phyloP scores from a whole-genome alignment of 2,888 invertebrate species.

The Apotomis betuletana region DNA sequence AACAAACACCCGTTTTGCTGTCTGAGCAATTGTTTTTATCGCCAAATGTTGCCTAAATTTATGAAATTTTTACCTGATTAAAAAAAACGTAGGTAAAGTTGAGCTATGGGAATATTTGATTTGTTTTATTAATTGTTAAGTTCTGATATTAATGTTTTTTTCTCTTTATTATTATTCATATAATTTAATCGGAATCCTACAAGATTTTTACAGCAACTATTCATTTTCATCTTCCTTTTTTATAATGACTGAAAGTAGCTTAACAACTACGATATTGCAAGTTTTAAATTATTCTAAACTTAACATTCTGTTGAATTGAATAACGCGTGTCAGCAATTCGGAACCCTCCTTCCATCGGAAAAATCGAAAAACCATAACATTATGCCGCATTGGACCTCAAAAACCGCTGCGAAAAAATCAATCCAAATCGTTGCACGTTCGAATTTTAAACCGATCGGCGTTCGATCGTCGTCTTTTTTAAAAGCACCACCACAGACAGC shows the following conservation, averaged over 20 bases:
- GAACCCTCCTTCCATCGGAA: conserved; percentile 40
- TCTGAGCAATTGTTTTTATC: background rate
- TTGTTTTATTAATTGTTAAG: no score
- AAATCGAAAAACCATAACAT: conserved; percentile 48
- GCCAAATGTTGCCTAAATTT: no score
- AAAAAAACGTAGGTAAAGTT: no score
- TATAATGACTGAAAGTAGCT: background rate
- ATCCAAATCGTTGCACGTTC: conserved; percentile 55
- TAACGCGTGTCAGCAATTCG: conserved; percentile 15
- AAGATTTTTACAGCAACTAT: no score
- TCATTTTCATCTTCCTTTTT: no score
- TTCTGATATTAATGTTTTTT: no score
- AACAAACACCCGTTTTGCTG: no score
- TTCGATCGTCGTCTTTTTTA: conserved; percentile 6
- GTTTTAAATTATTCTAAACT: conserved; percentile 4
- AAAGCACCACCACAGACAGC: conserved; percentile 1
- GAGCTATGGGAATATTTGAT: no score
- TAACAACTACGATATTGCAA: background rate
- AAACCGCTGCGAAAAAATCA: conserved; percentile 67
- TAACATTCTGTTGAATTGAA: background rate
- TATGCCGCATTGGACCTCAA: conserved; percentile 57
- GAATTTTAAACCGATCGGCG: conserved; percentile 29
- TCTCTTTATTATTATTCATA: no score
- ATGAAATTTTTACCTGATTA: no score
- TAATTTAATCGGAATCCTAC: no score